These are phyloP conservation scores for Chiridota heheva DNA, from an alignment of 35 echinoderm and acorn worm species.

Conservation along the genomic window DNA sequence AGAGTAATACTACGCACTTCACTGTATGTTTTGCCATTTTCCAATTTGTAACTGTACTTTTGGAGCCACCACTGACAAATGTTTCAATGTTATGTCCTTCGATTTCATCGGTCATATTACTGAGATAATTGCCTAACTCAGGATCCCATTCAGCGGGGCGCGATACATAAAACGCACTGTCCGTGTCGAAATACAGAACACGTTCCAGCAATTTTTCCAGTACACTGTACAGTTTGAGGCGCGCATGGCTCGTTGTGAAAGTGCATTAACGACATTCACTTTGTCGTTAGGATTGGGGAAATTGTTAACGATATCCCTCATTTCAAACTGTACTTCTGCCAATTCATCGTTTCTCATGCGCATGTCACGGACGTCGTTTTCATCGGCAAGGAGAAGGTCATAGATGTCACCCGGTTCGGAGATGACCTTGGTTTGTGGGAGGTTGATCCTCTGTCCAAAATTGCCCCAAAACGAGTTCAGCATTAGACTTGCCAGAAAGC, in stretches of 20 bases:
- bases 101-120: slow-evolving; percentile 33
- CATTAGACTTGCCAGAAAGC: not conserved
- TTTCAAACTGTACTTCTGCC: not conserved
- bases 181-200: slow-evolving; percentile 2
- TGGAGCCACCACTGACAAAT: slow-evolving; percentile 27
- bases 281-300: too few species aligned
- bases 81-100: slow-evolving; percentile 27
- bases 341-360: slow-evolving; percentile 3
- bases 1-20: slow-evolving; percentile 43
- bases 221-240: not conserved
- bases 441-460: slow-evolving; percentile 1
- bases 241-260: not conserved
- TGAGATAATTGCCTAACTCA: not conserved
- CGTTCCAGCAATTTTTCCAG: not conserved
- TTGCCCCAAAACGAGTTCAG: slow-evolving; percentile 18
- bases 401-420: not conserved
- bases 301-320: not conserved
- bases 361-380: not conserved
- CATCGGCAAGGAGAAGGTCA: slow-evolving; percentile 1
- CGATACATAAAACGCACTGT: not conserved
- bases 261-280: too few species aligned
- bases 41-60: slow-evolving; percentile 35
- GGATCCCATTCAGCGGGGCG: not conserved
- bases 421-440: slow-evolving; percentile 1
- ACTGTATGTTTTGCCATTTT: slow-evolving; percentile 18